Base-by-base conservation (phyloP, 2,797 vertebrate species). In the Bradypodion pumilum region DNA sequence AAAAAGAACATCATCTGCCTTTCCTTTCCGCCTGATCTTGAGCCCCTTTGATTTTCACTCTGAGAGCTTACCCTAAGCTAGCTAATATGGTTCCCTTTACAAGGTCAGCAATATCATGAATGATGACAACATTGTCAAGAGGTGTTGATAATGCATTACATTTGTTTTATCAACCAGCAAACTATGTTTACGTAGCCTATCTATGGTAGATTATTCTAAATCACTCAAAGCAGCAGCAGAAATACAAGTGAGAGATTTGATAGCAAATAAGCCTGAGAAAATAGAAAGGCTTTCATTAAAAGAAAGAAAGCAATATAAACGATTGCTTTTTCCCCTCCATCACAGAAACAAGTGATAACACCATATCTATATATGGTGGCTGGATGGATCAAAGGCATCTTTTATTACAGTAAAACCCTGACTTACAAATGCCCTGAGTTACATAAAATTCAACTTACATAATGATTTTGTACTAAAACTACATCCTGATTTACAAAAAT, bases 101-200 rank as follows among this genome's bases (percentile, higher is more conserved):
- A 78, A 85, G 72, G 78, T 89, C 83, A 86, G 46, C 40, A 63
- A 5, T 23, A 65, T 73, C 78, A 74, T 80, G 32, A 86, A 91
- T 23, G 37, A 85, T 60, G 46, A 19, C 63, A 82, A 69, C 78
- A 88, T 89, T 72, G 91, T 84, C 78, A 42, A 42, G 19, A 59
- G 87, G 83, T n/a, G 49, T 60, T 90, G 32, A 74, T 92, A 91
- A 42, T 73, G 23, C 12, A 85, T 77, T 86, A 81, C 44, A 80
- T 91, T 89, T 73, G n/a, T 79, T 88, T 91, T 92, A 83, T 85
- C 74, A 90, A 62, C 82, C 70, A 46, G 73, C 9, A 84, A 89
- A 80, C 56, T 66, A 1, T 42, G 63, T 82, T 89, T 86, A 88
- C 82, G 80, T 84, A 83, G 66, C 83, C 78, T 85, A 81, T 88